phyloP scores from a whole-genome alignment of 2,888 invertebrate genomes.

The Cryptus armator region DNA sequence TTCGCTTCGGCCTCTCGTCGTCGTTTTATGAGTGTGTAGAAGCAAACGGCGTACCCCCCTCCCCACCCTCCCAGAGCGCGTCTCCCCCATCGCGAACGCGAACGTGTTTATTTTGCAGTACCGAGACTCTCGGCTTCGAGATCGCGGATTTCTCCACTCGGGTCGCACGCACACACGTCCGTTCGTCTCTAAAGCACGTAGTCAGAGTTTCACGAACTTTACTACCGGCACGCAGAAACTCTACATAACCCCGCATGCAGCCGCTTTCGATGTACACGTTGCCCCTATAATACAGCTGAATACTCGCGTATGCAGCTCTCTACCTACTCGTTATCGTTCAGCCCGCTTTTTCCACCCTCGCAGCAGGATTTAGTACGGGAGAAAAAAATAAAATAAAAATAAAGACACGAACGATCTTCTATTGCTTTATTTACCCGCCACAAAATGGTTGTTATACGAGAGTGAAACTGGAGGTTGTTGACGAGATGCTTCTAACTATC shows the following conservation, averaged over 20 bases:
- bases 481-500: background rate
- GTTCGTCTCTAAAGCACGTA: conserved; percentile 15
- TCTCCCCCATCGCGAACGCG: conserved; percentile 28
- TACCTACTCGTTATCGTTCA: conserved; percentile 27
- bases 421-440: conserved; percentile 11
- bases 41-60: conserved; percentile 11
- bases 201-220: conserved; percentile 36
- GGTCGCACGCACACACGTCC: background rate
- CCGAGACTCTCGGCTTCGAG: conserved; percentile 32
- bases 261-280: conserved; percentile 1
- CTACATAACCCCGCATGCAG: conserved; percentile 11
- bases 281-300: conserved; percentile 5
- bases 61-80: background rate
- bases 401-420: conserved; percentile 22
- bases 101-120: conserved; percentile 42
- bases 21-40: conserved; percentile 44
- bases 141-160: conserved; percentile 29
- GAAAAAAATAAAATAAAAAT: background rate
- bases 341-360: conserved; percentile 16
- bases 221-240: conserved; percentile 36
- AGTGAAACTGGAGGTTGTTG: background rate
- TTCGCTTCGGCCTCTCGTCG: background rate
- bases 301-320: conserved; percentile 23
- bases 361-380: conserved; percentile 4
- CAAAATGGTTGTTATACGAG: background rate